Conservation (phyloP, 1,140 invertebrate species). For the Leptonema lineaticorne region DNA sequence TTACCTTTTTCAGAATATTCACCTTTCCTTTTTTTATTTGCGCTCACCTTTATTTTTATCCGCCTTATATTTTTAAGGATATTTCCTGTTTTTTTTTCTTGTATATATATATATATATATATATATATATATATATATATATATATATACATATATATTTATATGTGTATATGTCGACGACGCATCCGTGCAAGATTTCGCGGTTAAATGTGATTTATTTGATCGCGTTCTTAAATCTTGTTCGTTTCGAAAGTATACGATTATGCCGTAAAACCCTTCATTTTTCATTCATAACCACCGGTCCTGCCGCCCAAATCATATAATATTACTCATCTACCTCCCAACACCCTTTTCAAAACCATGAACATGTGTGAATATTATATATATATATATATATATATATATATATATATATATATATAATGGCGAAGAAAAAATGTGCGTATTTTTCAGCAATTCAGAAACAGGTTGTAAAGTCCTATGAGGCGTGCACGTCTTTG, state of each 20-base stretch:
- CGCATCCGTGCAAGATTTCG: constrained; percentile 6
- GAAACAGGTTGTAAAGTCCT: constrained; percentile 20
- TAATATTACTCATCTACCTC: not conserved
- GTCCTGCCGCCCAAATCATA: not conserved
- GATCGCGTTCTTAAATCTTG: constrained; percentile 25
- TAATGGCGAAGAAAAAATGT: constrained; percentile 1
- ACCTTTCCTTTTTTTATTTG: too few relatives aligned
- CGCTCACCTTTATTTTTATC: too few relatives aligned
- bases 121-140: too few relatives aligned
- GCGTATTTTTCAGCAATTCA: constrained; percentile 16
- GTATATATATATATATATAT: too few relatives aligned
- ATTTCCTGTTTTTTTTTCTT: too few relatives aligned
- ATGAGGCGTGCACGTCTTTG: constrained; percentile 17
- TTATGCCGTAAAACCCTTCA: constrained; percentile 27
- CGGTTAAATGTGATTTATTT: constrained; percentile 25
- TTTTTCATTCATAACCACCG: constrained; percentile 24
- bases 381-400: too few relatives aligned
- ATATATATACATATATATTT: too few relatives aligned
- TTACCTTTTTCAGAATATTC: too few relatives aligned
- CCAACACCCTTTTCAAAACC: not conserved
- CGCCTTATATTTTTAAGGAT: too few relatives aligned
- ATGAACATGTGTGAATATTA: too few relatives aligned
- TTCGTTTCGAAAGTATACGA: constrained; percentile 25
- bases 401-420: too few relatives aligned
- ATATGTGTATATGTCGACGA: too few relatives aligned